Base-by-base conservation (phyloP, 2,797 vertebrate genomes). In the Antennarius maculatus region DNA sequence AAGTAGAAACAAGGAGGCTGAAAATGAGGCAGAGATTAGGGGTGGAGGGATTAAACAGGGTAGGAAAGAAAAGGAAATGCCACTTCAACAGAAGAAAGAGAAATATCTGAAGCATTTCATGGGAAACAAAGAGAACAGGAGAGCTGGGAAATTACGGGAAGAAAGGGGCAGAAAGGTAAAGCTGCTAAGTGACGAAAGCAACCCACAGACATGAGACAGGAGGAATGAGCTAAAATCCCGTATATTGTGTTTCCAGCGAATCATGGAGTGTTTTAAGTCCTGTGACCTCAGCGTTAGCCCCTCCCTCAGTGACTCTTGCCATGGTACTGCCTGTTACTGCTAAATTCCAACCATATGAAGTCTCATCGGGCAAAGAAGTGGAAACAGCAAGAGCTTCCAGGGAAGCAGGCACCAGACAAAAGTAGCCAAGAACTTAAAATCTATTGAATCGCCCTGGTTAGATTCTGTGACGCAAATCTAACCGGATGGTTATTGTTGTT, bases 321-420 rank as follows among this genome's bases (percentile, higher is more conserved):
- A 74, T 92, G 91, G 89, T 89, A 91, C 90, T 55, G 89, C 86
- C 89, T 92, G 91, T 88, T 89, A 92, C 89, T 80, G 85, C 70
- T 81, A 48, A 86, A 91, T 92, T 90, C 91, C 91, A 83, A 79
- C 84, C 69, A 80, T 66, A 83, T 89, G 90, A 90, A 89, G 65
- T 84, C 64, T 55, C 52, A 39, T 55, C 28, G 54, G 52, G 60
- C 63, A 79, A 74, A 86, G 69, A 69, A 82, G 79, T 61, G 67
- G 70, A 82, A 87, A 79, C 81, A 80, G 80, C 71, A 56, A 61
- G 76, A 74, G 57, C 54, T 61, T 80, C 67, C 45, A 71, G 61
- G 65, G 57, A 77, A 82, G 64, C 48, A 64, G 70, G 28, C 56
- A 28, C 76, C 27, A 3, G 54, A 75, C 51, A 61, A 73, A 76